These are phyloP conservation scores for Pterocles gutturalis DNA, from an alignment of 2,113 vertebrate genomes.

Conservation along the genomic window DNA sequence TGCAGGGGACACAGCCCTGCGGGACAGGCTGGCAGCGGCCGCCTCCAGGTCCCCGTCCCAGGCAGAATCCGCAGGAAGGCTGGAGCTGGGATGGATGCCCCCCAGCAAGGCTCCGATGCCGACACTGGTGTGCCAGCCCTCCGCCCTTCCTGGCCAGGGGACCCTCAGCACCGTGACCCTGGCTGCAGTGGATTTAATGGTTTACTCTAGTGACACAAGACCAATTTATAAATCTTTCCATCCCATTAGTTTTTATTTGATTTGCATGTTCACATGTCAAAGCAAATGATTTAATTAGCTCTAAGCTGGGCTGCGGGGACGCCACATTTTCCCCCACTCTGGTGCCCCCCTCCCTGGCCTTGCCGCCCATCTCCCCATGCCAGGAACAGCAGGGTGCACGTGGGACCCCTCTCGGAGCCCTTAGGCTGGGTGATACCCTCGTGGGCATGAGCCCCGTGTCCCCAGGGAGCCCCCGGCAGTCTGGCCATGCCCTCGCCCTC, in stretches of 20 bases:
- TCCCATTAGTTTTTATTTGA: slow-evolving; percentile 61
- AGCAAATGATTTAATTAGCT: slow-evolving; percentile 46
- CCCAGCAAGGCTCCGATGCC: too few relatives aligned
- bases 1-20: too few relatives aligned
- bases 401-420: not conserved
- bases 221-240: slow-evolving; percentile 38
- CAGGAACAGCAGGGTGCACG: not conserved
- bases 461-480: not conserved
- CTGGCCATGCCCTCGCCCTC: not conserved
- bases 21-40: too few relatives aligned
- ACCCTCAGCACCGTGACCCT: accelerated
- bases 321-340: not conserved
- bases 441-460: accelerated
- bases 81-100: too few relatives aligned
- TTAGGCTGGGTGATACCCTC: not conserved
- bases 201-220: not conserved
- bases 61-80: too few relatives aligned
- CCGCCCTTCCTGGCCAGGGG: not conserved
- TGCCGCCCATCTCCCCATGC: not conserved
- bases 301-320: not conserved
- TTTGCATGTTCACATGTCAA: slow-evolving; percentile 29
- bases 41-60: too few relatives aligned
- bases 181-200: not conserved
- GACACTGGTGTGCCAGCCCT: too few relatives aligned
- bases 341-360: not conserved